A percentile compares a stretch with the other conserved stretches of the same genome.
These are phyloP conservation scores for Apantesis nais DNA, from an alignment of 2,888 invertebrate species.

Conservation along the genomic window DNA sequence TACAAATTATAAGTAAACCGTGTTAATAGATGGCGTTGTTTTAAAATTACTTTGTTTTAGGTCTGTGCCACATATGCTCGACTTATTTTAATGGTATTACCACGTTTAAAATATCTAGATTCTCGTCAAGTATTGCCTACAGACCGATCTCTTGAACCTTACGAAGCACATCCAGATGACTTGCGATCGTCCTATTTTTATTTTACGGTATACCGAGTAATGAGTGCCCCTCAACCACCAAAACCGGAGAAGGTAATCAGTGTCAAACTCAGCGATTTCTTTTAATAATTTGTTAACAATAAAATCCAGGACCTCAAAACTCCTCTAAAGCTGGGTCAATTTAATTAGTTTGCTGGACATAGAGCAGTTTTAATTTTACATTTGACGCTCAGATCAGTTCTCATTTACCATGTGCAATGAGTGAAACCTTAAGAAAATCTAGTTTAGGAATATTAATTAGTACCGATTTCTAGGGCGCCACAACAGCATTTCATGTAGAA, in stretches of 20 bases:
- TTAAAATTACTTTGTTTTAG: slow-evolving; percentile 51
- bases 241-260: slow-evolving; percentile 78
- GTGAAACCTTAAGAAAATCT: background rate
- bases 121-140: slow-evolving; percentile 70
- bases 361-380: background rate
- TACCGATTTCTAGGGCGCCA: slow-evolving; percentile 60
- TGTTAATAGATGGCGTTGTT: slow-evolving; percentile 58
- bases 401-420: background rate
- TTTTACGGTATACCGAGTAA: slow-evolving; percentile 80
- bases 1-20: slow-evolving; percentile 16
- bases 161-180: slow-evolving; percentile 70
- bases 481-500: slow-evolving; percentile 81
- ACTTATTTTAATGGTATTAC: slow-evolving; percentile 66
- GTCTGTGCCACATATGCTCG: slow-evolving; percentile 79
- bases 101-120: slow-evolving; percentile 81
- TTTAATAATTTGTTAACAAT: background rate
- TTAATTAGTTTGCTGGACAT: background rate
- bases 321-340: too few species aligned
- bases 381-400: background rate
- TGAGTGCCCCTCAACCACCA: slow-evolving; percentile 83
- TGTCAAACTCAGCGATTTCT: background rate
- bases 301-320: background rate
- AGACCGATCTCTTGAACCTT: slow-evolving; percentile 57
- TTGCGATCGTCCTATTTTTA: slow-evolving; percentile 71
- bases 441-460: background rate